Evolutionary conservation across 2,113 vertebrate species (phyloP).

Genomic region (Centropus unirufus): DNA sequence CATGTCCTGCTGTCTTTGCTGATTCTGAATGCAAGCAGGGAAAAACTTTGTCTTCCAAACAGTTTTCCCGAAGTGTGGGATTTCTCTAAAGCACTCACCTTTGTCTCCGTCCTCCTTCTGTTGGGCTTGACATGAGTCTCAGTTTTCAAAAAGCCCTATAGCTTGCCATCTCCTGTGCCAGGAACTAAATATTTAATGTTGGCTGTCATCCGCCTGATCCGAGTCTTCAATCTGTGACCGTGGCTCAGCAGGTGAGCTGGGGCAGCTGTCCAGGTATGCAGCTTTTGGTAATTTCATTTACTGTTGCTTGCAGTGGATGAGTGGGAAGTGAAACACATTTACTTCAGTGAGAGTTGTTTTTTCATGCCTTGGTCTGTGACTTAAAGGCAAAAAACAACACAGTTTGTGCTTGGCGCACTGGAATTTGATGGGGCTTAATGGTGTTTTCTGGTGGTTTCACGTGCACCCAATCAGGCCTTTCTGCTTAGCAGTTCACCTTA

Average conservation of each 20-base stretch:
- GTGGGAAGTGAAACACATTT: background rate
- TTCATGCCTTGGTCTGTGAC: background rate
- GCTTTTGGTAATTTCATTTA: background rate
- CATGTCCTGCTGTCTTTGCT: background rate
- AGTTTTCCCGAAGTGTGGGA: background rate
- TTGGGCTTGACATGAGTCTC: fast-evolving
- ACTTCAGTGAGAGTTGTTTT: background rate
- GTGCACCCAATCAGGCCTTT: background rate
- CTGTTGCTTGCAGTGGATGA: background rate
- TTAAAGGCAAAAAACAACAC: background rate
- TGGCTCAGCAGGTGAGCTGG: background rate
- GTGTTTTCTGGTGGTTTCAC: background rate
- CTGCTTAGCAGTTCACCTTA: background rate
- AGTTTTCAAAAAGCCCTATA: background rate
- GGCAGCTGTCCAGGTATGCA: background rate
- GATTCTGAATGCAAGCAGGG: background rate
- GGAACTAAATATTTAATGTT: background rate
- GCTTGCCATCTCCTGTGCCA: background rate
- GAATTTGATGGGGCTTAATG: background rate
- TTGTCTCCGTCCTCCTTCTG: background rate
- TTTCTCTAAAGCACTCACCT: background rate
- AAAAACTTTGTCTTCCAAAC: background rate
- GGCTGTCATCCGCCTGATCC: background rate
- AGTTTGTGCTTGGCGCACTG: background rate
- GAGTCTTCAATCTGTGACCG: background rate